These are phyloP conservation scores for Lordiphosa mommai DNA, from an alignment of 1,140 invertebrate genomes.

Conservation along the genomic window DNA sequence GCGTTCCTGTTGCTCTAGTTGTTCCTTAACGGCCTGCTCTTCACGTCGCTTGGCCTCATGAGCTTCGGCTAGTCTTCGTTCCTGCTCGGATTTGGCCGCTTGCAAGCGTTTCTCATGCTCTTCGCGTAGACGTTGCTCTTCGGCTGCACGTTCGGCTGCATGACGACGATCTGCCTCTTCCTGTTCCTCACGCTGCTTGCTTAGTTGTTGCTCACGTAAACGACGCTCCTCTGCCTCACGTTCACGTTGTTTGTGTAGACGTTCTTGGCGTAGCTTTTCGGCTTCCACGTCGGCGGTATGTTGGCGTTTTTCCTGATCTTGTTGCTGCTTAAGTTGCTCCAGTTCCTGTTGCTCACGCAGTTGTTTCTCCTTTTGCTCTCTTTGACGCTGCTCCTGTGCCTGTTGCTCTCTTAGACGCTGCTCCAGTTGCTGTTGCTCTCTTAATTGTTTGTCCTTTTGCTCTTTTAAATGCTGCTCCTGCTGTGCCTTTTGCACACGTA, in stretches of 20 bases:
- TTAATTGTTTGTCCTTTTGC: not conserved
- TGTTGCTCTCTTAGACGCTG: no score
- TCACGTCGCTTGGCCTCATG: constrained; percentile 61
- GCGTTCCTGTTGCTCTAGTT: constrained; percentile 50
- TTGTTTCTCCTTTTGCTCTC: constrained; percentile 6
- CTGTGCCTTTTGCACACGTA: constrained; percentile 19
- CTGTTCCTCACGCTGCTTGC: constrained; percentile 43
- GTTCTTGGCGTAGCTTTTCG: constrained; percentile 32
- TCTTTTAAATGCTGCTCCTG: constrained; percentile 3
- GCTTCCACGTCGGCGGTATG: constrained; percentile 41
- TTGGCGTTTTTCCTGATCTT: constrained; percentile 38
- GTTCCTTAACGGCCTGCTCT: constrained; percentile 44
- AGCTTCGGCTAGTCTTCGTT: constrained; percentile 53
- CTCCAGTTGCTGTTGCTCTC: constrained; percentile 5
- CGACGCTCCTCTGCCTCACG: constrained; percentile 43
- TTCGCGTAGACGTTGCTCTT: constrained; percentile 46
- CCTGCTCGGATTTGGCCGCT: constrained; percentile 56
- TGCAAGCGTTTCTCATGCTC: constrained; percentile 52
- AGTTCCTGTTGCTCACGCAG: constrained; percentile 26
- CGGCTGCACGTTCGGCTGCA: constrained; percentile 39
- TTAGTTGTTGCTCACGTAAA: constrained; percentile 38
- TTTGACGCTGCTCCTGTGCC: not conserved
- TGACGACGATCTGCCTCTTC: constrained; percentile 40
- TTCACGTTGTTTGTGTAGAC: constrained; percentile 44
- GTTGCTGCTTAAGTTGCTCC: constrained; percentile 37